A percentile compares a stretch with the other conserved stretches of the same genome.
Evolutionary conservation across 2,113 vertebrate genomes (phyloP).

Genomic region (Thomomys bottae): DNA sequence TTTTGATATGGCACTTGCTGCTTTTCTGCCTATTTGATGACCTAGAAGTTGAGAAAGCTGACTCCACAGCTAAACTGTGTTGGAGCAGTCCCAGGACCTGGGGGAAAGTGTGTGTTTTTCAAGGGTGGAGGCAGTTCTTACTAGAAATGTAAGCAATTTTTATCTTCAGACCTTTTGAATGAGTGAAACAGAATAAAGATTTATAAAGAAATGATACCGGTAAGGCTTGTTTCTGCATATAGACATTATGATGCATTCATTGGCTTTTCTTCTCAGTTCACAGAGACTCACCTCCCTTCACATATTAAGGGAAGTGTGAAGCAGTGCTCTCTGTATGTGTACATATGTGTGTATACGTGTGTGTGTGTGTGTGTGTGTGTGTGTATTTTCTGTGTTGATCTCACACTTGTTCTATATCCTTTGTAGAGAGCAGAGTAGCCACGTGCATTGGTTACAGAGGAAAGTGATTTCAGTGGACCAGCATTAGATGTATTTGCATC

Average conservation of each 20-base stretch:
- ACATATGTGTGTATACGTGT: no score
- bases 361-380: background rate
- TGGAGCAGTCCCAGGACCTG: background rate
- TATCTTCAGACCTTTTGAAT: background rate
- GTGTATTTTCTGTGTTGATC: background rate
- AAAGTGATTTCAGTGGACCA: background rate
- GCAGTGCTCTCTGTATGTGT: background rate
- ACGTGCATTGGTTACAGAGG: background rate
- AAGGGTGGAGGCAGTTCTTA: no score
- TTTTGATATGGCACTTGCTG: background rate
- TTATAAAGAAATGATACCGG: background rate
- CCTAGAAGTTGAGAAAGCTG: background rate
- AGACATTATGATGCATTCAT: background rate
- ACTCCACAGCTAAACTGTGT: background rate
- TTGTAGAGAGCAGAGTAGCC: background rate
- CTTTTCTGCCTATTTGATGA: background rate
- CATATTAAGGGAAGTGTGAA: background rate
- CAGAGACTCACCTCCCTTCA: background rate
- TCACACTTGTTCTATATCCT: constrained; percentile 15
- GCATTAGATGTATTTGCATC: background rate
- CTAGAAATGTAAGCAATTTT: background rate
- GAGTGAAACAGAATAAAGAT: background rate
- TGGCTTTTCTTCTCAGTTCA: background rate
- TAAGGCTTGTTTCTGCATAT: background rate
- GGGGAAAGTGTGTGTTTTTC: background rate